phyloP scores from a whole-genome alignment of 2,888 invertebrate species.

The Plagodis dolabraria region DNA sequence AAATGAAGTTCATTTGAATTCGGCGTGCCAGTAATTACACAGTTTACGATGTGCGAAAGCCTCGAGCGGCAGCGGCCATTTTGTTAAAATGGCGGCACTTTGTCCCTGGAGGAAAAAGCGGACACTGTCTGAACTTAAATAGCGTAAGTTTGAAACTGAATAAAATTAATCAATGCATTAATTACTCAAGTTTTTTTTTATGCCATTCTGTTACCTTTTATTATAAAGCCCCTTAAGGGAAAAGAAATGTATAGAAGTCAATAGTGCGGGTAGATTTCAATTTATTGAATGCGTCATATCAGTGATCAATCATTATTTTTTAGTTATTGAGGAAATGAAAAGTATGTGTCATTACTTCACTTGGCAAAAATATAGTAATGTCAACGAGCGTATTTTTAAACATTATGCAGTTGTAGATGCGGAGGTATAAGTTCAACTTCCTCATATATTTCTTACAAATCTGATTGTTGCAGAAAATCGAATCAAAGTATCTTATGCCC shows the following conservation, averaged over 20 bases:
- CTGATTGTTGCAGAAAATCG: too few relatives aligned
- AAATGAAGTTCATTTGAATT: constrained; percentile 83
- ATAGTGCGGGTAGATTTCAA: not conserved
- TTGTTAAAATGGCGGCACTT: constrained; percentile 61
- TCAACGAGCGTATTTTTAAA: too few relatives aligned
- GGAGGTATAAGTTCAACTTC: too few relatives aligned
- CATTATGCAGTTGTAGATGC: too few relatives aligned
- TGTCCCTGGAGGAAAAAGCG: constrained; percentile 50
- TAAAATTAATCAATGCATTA: constrained; percentile 74
- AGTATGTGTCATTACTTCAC: too few relatives aligned
- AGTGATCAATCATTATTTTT: too few relatives aligned
- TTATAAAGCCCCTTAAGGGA: constrained; percentile 20
- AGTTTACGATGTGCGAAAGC: constrained; percentile 82
- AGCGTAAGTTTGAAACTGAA: constrained; percentile 65
- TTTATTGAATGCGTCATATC: too few relatives aligned
- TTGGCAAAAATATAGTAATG: too few relatives aligned
- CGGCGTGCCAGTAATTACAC: constrained; percentile 78
- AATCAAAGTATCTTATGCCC: too few relatives aligned
- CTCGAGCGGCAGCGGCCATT: constrained; percentile 57
- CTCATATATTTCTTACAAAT: too few relatives aligned
- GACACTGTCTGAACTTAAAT: constrained; percentile 64
- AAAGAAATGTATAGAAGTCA: not conserved
- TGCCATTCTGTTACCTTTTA: constrained; percentile 19
- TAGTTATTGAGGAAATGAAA: too few relatives aligned
- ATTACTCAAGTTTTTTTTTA: constrained; percentile 56